Evolutionary conservation across 2,797 vertebrate genomes (phyloP), one percentile per base, ranked within the genome.

Genomic region (Pangasius djambal): DNA sequence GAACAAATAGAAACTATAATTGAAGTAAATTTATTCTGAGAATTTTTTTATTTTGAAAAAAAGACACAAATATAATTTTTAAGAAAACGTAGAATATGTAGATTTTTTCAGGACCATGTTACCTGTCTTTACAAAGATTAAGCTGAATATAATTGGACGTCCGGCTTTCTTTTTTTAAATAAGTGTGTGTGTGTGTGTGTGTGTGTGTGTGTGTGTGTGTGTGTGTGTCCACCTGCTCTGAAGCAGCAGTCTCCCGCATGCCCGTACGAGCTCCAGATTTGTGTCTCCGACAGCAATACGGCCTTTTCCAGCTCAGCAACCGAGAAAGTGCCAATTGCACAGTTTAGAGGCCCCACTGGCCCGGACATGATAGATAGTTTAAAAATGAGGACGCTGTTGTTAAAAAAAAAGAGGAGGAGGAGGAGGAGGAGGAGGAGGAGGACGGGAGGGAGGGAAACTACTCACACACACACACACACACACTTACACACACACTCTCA

Each of bases 301-400:
- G 91, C 94, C 95, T 94, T 94, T 97, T 97, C 98, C 96, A 97
- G 97, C 96, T 97, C 97, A 98, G 94, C 96, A 96, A 95, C 94
- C 96, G 96, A 97, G 95, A 96, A 97, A 98, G 96, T 97, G 97
- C 97, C 97, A 97, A 96, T 97, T 97, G 93, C 94, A 97, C 97
- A 97, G 95, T 97, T 98, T 96, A 95, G 95, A 95, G 93, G 94
- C 95, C 95, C 96, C 96, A 95, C 93, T 95, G 95, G 96, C 92
- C 95, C 95, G 93, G 92, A 92, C 95, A 96, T 98, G 97, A 98
- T 97, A 97, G 96, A 98, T 98, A 95, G 93, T 96, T 97, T 97
- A 97, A 96, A 95, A 94, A 97, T 96, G 96, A 98, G 96, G 96
- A 96, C 94, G 94, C 94, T 96, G 79, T 59, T 61, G 55, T 96